Percentiles rank a stretch among this genome's conserved stretches.
phyloP scores from a whole-genome alignment of 1,140 invertebrate species.

The Drosophila sucinea region DNA sequence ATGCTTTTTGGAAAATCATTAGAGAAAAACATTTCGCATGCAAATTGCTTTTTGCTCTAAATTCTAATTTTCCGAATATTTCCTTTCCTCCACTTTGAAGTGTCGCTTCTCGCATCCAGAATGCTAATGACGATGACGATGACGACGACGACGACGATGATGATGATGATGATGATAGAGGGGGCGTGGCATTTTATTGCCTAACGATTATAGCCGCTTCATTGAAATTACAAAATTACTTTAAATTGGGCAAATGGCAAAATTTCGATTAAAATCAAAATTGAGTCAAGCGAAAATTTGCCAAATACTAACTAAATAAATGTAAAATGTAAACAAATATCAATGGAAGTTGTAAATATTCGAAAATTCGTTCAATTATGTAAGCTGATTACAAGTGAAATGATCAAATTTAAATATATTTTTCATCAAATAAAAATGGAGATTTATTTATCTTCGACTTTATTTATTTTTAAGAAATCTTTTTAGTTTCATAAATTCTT shows the following conservation, averaged over 20 bases:
- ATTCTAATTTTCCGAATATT: conserved; percentile 46
- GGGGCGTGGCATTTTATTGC: conserved; percentile 49
- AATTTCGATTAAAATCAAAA: conserved; percentile 17
- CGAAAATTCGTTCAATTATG: neutral
- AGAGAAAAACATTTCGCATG: conserved; percentile 53
- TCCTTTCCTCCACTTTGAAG: conserved; percentile 41
- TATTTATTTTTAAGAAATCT: no score
- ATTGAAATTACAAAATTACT: conserved; percentile 33
- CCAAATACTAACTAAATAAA: neutral
- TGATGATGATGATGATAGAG: neutral
- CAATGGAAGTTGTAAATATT: neutral
- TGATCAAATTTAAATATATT: neutral
- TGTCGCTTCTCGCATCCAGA: conserved; percentile 8
- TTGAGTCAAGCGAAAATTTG: conserved; percentile 19
- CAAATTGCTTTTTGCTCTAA: conserved; percentile 58
- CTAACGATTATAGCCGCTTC: conserved; percentile 53
- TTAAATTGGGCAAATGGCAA: conserved; percentile 28
- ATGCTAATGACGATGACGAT: neutral
- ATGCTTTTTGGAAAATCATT: conserved; percentile 54
- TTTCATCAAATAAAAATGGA: neutral
- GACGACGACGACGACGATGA: neutral
- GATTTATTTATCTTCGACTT: no score
- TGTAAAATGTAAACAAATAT: neutral
- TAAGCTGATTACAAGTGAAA: conserved; percentile 1
- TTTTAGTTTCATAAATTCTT: no score